Conservation (phyloP, 2,113 vertebrate genomes). For the Oryzias melastigma region DNA sequence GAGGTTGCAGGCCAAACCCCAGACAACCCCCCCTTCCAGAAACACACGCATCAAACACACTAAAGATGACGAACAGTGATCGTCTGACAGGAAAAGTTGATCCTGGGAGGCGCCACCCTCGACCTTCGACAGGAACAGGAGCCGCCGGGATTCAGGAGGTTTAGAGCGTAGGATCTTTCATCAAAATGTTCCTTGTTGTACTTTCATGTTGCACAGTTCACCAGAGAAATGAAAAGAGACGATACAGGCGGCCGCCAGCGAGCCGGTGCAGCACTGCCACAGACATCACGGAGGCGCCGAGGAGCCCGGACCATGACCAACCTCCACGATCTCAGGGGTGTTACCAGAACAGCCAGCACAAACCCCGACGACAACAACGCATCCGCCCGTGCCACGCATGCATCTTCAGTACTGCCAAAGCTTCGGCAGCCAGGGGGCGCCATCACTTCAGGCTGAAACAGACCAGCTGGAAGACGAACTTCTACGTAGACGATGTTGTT, state of each 20-base stretch:
- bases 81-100: constrained; percentile 55
- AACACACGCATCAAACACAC: constrained; percentile 53
- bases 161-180: constrained; percentile 52
- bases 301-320: constrained; percentile 53
- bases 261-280: constrained; percentile 61
- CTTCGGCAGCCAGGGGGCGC: constrained; percentile 46
- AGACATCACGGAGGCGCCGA: constrained; percentile 36
- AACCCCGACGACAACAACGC: constrained; percentile 55
- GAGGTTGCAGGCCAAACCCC: constrained; percentile 27
- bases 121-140: constrained; percentile 39
- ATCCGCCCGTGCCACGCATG: constrained; percentile 59
- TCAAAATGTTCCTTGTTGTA: constrained; percentile 53
- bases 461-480: constrained; percentile 61
- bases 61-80: constrained; percentile 45
- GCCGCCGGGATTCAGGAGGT: constrained; percentile 25
- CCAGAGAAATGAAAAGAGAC: constrained; percentile 32
- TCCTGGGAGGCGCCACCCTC: constrained; percentile 39
- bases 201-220: constrained; percentile 66
- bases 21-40: constrained; percentile 21
- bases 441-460: constrained; percentile 33
- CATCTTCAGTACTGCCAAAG: constrained; percentile 68
- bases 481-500: constrained; percentile 27
- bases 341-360: constrained; percentile 75
- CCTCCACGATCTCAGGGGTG: constrained; percentile 74
- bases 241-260: constrained; percentile 52